Base-by-base conservation (phyloP, 2,888 invertebrate genomes). In the Papilio gigon region DNA sequence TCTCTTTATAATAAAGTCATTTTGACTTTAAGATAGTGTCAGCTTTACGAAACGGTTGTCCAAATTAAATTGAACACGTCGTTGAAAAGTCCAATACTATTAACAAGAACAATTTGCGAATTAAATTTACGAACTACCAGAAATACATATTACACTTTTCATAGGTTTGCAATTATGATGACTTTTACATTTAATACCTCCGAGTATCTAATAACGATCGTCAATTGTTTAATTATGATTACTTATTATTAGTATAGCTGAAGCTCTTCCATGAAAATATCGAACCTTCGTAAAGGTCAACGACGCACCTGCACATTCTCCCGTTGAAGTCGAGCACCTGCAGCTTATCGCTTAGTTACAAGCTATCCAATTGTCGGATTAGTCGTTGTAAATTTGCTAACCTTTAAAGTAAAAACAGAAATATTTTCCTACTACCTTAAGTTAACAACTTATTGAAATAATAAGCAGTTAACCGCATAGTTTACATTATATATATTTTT, bases 241-340 rank as follows among this genome's bases (percentile, higher is more conserved):
- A n/a, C n/a, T n/a, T n/a, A n/a, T n/a, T n/a, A n/a, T n/a, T n/a
- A 8, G 2, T 27, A 9, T 27, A 53, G n/a, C n/a, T 8, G n/a
- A 53, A 56, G 17, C n/a, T n/a, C 9, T 56, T 56, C 30, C 17
- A 30, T 17, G 53, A 56, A 53, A 53, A 56, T 27, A 27, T 53
- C 53, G 27, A 30, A 56, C 30, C 17, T 17, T n/a, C 8, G 53
- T 56, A 30, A 56, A 56, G 53, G 53, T 56, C 53, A 56, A 9
- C 53, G 3, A 17, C 4, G 53, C 53, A 56, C 53, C 53, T 56
- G 53, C 17, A 56, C 30, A 56, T 56, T 56, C 53, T 56, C 53
- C 30, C n/a, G 17, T 56, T 30, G 17, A 56, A n/a, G n/a, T 1
- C n/a, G 8, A 30, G 53, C 30, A 56, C 17, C 53, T 56, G 53